A percentile compares a stretch with the other conserved stretches of the same genome.
Conservation (phyloP, 64 coral and sea anemone genomes). For the Anthopleura sola region DNA sequence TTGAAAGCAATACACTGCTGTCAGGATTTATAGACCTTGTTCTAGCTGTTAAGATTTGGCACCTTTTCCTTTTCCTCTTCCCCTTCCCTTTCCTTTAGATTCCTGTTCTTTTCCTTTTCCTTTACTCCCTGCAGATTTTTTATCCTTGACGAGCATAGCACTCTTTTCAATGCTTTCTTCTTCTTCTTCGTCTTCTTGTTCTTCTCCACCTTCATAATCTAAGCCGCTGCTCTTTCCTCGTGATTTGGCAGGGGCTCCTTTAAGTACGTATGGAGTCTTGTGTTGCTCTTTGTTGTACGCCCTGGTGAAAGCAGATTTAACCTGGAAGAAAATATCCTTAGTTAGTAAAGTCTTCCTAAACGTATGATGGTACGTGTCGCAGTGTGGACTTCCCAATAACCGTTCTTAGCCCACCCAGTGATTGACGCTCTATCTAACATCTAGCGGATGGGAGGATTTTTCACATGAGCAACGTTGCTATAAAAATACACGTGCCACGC, state of each 20-base stretch:
- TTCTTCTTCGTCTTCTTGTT: constrained; percentile 41
- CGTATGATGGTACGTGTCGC: no score
- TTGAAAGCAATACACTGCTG: neutral
- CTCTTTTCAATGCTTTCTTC: constrained; percentile 60
- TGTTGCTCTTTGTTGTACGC: constrained; percentile 86
- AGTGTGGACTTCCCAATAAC: no score
- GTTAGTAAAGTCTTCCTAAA: neutral
- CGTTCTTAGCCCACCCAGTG: no score
- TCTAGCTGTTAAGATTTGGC: neutral
- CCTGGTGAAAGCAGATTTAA: constrained; percentile 78
- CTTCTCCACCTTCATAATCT: constrained; percentile 40
- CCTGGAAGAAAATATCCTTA: constrained; percentile 30
- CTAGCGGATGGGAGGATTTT: no score
- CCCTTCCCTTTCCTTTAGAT: constrained; percentile 52
- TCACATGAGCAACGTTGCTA: no score
- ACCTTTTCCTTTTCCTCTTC: constrained; percentile 67
- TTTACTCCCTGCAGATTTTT: constrained; percentile 40
- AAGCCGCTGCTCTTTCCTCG: constrained; percentile 27
- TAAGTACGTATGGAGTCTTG: constrained; percentile 74
- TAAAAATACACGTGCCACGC: no score
- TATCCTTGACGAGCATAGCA: constrained; percentile 71
- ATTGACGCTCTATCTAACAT: no score
- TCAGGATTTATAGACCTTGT: neutral
- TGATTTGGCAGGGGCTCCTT: constrained; percentile 53
- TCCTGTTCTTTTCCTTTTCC: constrained; percentile 7